These are phyloP conservation scores for Drosophila acutilabella DNA, from an alignment of 2,888 invertebrate genomes.

Conservation along the genomic window DNA sequence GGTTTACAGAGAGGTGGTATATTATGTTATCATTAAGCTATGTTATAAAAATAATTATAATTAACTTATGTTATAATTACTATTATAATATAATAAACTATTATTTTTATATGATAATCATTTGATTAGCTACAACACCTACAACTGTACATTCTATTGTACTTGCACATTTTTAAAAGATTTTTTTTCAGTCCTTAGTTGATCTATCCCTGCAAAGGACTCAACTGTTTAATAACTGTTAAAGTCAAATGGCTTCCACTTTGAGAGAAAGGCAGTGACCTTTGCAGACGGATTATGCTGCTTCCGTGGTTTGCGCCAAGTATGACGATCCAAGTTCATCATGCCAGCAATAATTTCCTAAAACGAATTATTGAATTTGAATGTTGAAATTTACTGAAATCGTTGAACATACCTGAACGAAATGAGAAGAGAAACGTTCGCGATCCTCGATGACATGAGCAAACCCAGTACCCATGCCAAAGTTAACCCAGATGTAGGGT, in stretches of 20 bases:
- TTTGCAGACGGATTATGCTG: constrained; percentile 87
- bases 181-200: background rate
- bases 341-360: constrained; percentile 98
- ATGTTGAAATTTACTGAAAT: background rate
- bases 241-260: constrained; percentile 89
- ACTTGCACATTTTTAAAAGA: background rate
- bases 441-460: constrained; percentile 99
- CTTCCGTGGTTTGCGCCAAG: constrained; percentile 93
- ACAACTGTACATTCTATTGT: background rate
- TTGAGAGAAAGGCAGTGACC: constrained; percentile 88
- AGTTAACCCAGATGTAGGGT: constrained; percentile 97
- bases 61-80: too few relatives aligned
- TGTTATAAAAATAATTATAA: too few relatives aligned
- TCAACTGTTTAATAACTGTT: constrained; percentile 41
- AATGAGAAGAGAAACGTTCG: constrained; percentile 92
- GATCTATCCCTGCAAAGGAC: background rate
- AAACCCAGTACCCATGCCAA: constrained; percentile 95
- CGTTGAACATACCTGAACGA: constrained; percentile 81
- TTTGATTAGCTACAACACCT: background rate
- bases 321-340: constrained; percentile 92
- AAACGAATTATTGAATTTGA: background rate
- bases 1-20: too few relatives aligned
- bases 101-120: background rate
- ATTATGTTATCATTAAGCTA: too few relatives aligned
- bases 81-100: too few relatives aligned